Conservation (phyloP, 2,113 vertebrate genomes). For the Mustelus asterias region DNA sequence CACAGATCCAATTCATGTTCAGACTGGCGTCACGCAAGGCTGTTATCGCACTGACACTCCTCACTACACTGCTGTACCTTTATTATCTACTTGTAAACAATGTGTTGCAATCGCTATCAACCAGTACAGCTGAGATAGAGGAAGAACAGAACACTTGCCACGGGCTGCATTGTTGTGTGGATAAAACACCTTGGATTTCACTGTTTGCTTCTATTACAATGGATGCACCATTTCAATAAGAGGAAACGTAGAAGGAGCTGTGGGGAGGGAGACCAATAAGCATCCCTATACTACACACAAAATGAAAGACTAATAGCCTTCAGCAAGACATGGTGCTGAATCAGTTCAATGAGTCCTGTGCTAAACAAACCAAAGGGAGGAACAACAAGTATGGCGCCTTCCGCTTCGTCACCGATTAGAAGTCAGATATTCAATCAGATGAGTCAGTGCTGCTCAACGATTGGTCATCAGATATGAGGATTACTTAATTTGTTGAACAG, state of each 20-base stretch:
- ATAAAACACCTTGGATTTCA: not conserved
- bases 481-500: not conserved
- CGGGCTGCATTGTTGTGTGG: not conserved
- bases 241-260: not conserved
- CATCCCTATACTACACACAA: not conserved
- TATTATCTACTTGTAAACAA: not conserved
- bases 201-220: not conserved
- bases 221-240: not conserved
- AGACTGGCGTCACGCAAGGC: too few relatives aligned
- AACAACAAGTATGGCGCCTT: not conserved
- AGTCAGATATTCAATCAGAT: not conserved
- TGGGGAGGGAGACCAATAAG: not conserved
- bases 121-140: not conserved
- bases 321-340: not conserved
- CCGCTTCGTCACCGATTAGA: not conserved
- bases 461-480: not conserved
- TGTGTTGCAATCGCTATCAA: not conserved
- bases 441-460: not conserved
- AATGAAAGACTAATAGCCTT: not conserved
- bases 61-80: not conserved
- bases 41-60: too few relatives aligned
- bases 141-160: not conserved
- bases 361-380: not conserved
- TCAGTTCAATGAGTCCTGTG: not conserved
- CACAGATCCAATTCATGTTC: too few relatives aligned